Evolutionary conservation across 2,888 invertebrate genomes (phyloP), one percentile per base, ranked within the genome.

Genomic region (Caenorhabditis drosophilae): DNA sequence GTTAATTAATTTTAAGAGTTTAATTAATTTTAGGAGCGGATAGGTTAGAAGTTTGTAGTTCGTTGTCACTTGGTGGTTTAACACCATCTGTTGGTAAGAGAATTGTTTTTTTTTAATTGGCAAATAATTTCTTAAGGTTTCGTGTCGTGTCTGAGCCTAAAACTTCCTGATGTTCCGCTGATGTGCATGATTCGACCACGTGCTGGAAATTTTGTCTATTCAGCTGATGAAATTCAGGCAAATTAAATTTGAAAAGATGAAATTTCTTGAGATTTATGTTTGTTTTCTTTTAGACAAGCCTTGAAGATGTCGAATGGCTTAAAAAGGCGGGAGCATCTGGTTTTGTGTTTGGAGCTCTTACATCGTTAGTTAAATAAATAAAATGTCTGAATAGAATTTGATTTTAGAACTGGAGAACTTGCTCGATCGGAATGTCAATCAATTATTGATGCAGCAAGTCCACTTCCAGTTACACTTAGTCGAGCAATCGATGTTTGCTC

Each of bases 331-430:
- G 72, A 7, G 73, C 73, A 12, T 27, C 46, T 16, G 73, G 73
- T 34, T 73, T 75, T 38, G 75, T 75, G 11, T 73, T 75, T 42
- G 75, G 75, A 2, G 56, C 57, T 11, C 44, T 75, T 4, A 62
- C 61, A 1, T 31, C 44, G 75, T 75, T 16, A 44, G 67, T 40
- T 44, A 26, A n/a, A 48, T 36, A 22, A 27, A 7, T 31, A 25
- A 6, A 26, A 34, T 26, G 11, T 20, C 3, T 35, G 46, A 7
- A 27, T n/a, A n/a, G n/a, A n/a, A n/a, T n/a, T 26, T 7, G 2
- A 16, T 52, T 53, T 48, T 22, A 74, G 74, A 27, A 20, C 50
- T 15, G 66, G 64, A 20, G 40, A 53, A 7, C 38, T 75, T 49
- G 67, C 70, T 42, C 50, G 53, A 25, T 46, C 46, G 1, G 51